phyloP scores from a whole-genome alignment of 2,888 invertebrate genomes.

The Diplolepis rosae region DNA sequence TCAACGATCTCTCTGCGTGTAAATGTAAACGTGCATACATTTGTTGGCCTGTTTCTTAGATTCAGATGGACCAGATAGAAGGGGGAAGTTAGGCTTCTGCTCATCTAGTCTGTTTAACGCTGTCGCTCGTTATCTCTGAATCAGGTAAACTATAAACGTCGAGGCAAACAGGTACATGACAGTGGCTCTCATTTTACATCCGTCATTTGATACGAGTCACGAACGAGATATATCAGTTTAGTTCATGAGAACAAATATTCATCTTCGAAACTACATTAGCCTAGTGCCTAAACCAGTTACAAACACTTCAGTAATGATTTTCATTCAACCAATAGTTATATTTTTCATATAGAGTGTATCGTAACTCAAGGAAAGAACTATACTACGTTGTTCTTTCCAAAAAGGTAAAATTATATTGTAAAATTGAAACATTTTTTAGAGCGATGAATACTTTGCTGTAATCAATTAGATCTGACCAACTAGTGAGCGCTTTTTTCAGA shows the following conservation, averaged over 20 bases:
- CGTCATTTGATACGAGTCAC: slow-evolving; percentile 20
- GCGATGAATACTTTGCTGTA: no score
- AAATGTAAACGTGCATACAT: slow-evolving; percentile 13
- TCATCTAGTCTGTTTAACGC: slow-evolving; percentile 37
- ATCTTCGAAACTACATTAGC: not conserved
- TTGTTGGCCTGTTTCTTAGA: slow-evolving; percentile 40
- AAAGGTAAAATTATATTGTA: no score
- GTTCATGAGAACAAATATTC: slow-evolving; percentile 16
- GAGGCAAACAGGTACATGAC: slow-evolving; percentile 48
- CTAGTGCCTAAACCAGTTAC: not conserved
- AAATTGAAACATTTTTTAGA: no score
- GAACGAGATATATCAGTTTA: slow-evolving; percentile 19
- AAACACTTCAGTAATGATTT: no score
- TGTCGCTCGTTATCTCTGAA: slow-evolving; percentile 49
- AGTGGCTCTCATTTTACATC: slow-evolving; percentile 40
- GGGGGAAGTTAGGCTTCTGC: slow-evolving; percentile 42
- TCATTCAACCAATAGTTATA: no score
- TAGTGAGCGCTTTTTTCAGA: no score
- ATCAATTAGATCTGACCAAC: no score
- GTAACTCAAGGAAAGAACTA: no score
- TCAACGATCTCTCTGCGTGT: not conserved
- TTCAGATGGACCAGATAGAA: slow-evolving; percentile 50
- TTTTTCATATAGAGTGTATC: no score
- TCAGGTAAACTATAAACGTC: slow-evolving; percentile 42
- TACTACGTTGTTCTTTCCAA: no score